These are phyloP conservation scores for Bombyx huttoni DNA, from an alignment of 2,888 invertebrate species.

Conservation along the genomic window DNA sequence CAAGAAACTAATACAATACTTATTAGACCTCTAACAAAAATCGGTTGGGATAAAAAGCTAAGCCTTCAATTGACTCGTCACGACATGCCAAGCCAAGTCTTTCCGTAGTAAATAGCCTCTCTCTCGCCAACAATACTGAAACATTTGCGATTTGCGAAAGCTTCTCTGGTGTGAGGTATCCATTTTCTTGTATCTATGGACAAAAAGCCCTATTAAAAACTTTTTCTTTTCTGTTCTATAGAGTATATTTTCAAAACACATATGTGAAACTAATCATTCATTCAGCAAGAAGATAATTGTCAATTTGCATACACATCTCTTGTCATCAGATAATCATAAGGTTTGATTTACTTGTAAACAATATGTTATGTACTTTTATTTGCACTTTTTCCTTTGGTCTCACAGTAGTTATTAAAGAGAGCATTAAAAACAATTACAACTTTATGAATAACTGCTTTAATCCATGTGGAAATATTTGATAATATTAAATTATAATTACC, in stretches of 20 bases:
- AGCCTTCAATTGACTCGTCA: constrained; percentile 95
- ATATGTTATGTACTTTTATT: too few relatives aligned
- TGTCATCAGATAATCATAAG: too few relatives aligned
- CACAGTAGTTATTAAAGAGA: too few relatives aligned
- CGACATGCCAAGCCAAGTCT: constrained; percentile 89
- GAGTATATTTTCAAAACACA: too few relatives aligned
- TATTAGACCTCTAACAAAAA: constrained; percentile 73
- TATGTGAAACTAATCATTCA: too few relatives aligned
- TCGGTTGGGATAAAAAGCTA: constrained; percentile 93
- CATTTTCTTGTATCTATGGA: constrained; percentile 76
- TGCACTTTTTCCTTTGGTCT: too few relatives aligned
- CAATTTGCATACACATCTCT: too few relatives aligned
- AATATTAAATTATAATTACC: constrained; percentile 44
- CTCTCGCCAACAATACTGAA: constrained; percentile 90
- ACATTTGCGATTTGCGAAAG: constrained; percentile 87
- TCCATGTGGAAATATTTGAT: too few relatives aligned
- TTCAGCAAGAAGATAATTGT: too few relatives aligned
- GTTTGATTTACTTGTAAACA: too few relatives aligned
- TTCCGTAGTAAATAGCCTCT: constrained; percentile 90
- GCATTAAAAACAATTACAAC: too few relatives aligned
- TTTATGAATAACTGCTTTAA: too few relatives aligned
- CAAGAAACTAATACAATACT: constrained; percentile 13
- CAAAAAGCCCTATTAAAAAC: constrained; percentile 4
- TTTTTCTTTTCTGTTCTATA: background rate
- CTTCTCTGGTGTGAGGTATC: constrained; percentile 87